Base-by-base conservation (phyloP, 2,797 vertebrate genomes). In the Sarcoramphus papa region DNA sequence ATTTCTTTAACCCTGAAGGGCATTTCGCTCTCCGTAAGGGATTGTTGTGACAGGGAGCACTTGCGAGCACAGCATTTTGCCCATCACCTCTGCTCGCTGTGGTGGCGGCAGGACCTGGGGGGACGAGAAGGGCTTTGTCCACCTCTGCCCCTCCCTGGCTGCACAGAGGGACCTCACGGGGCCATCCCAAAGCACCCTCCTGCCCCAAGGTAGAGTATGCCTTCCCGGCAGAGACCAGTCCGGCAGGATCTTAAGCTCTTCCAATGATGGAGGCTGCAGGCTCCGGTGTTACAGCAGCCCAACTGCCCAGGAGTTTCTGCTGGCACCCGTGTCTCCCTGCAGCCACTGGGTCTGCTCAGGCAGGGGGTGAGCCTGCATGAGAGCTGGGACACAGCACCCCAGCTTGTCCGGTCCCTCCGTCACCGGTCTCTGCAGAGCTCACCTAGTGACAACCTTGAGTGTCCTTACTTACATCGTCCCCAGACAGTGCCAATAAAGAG, bases 361-460 rank as follows among this genome's bases (percentile, higher is more conserved):
- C 9, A 45, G 14, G 37, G 74, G 30, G 8, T 56, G 50, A 92
- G 54, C 25, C 74, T 37, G 31, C 31, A 7, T 2, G 3, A 74
- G 76, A 65, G 45, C 83, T 53, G 35, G 51, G 43, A 74, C 40
- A 17, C 60, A 65, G 64, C 75, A 94, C 68, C 80, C 68, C 78
- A 35, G 84, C 62, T 92, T 77, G 72, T 45, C 56, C 9, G 7
- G 48, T 77, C 81, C 89, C 75, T 87, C 84, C 70, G 54, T 73
- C 76, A 79, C 53, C 69, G 65, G 45, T 14, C 14, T 2, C 76
- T 74, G 82, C 91, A 92, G 81, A 91, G 68, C 92, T 88, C 95
- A 94, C 93, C 92, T 93, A 96, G 92, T 87, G 92, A 93, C 96
- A 95, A 94, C 96, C 92, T 96, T 93, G 89, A 95, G 85, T 31